Evolutionary conservation across 2,113 vertebrate species (phyloP).

Genomic region (Agapornis roseicollis): DNA sequence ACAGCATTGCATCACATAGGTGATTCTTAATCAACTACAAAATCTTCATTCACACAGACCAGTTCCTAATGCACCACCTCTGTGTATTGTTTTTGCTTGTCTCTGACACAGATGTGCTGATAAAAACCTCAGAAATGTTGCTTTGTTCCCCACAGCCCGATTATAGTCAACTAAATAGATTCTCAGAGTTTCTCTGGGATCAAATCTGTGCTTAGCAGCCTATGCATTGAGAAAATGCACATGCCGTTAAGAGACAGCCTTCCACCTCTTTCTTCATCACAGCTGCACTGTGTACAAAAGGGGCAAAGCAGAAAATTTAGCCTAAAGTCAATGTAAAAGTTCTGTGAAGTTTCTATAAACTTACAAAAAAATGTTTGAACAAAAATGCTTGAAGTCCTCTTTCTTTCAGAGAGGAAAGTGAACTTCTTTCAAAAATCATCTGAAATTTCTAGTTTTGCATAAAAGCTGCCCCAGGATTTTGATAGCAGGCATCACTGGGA

Average conservation of each 20-base stretch:
- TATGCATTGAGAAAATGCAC: neutral
- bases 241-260: neutral
- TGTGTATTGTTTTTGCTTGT: neutral
- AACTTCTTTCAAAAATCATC: neutral
- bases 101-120: neutral
- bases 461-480: neutral
- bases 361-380: neutral
- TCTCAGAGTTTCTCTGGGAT: neutral
- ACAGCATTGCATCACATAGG: neutral
- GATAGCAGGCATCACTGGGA: neutral
- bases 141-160: neutral
- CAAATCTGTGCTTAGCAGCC: neutral
- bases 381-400: neutral
- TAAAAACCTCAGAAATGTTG: conserved; percentile 8
- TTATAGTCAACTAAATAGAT: neutral
- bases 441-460: neutral
- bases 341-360: neutral
- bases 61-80: neutral
- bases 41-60: neutral
- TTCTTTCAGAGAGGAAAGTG: neutral
- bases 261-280: neutral
- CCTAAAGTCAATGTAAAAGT: neutral
- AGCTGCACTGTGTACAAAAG: neutral
- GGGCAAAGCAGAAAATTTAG: neutral
- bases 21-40: neutral